Percentiles rank a stretch among this genome's conserved stretches.
Evolutionary conservation across 1,140 invertebrate genomes (phyloP).

Genomic region (Rhopalosiphum maidis): DNA sequence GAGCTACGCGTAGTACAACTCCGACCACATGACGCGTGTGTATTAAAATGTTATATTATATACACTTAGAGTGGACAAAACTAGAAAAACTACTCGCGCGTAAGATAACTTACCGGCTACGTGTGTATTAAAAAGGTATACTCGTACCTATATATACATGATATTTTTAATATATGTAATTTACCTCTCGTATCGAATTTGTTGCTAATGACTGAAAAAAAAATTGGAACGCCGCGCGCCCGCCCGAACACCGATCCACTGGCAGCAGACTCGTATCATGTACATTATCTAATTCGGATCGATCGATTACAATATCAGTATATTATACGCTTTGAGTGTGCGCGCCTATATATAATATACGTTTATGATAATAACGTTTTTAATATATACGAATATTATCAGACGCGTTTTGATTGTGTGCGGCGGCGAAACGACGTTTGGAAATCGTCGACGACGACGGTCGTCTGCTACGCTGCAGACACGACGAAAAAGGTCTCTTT

Average conservation of each 20-base stretch:
- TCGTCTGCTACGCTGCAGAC: not conserved
- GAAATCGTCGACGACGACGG: not conserved
- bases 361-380: not conserved
- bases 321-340: not conserved
- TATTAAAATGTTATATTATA: not conserved
- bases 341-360: not conserved
- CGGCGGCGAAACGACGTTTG: not conserved
- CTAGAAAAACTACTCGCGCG: slow-evolving; percentile 32
- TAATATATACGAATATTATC: not conserved
- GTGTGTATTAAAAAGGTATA: not conserved
- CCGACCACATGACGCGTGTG: not conserved
- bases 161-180: not conserved
- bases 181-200: not conserved
- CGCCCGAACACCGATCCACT: not conserved
- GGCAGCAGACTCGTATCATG: not conserved
- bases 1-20: not conserved
- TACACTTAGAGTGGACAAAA: not conserved
- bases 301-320: not conserved
- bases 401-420: not conserved
- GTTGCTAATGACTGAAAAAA: slow-evolving; percentile 1
- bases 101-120: not conserved
- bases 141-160: not conserved
- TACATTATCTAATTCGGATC: not conserved
- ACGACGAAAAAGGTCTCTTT: not conserved
- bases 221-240: not conserved